A percentile compares a stretch with the other conserved stretches of the same genome.
Conservation (phyloP, 2,888 invertebrate species). For the Micoletzkya japonica region DNA sequence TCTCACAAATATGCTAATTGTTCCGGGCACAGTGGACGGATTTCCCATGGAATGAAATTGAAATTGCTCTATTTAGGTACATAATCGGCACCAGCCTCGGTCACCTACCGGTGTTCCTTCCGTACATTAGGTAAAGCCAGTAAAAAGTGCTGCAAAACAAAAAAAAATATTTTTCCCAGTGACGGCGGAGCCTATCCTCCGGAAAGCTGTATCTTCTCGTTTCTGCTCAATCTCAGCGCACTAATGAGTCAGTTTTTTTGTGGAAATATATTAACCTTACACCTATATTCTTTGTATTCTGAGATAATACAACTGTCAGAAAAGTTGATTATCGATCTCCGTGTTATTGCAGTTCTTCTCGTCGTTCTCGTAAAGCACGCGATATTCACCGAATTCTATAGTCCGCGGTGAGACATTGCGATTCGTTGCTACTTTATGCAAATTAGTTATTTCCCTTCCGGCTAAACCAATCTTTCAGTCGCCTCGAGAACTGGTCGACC, state of each 20-base stretch:
- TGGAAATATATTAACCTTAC: neutral
- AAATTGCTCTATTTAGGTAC: too few relatives aligned
- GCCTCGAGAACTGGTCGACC: slow-evolving; percentile 2
- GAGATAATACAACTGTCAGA: too few relatives aligned
- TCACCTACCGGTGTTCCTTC: slow-evolving; percentile 1
- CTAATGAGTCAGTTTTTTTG: slow-evolving; percentile 1
- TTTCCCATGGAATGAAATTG: too few relatives aligned
- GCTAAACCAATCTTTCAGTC: slow-evolving; percentile 3
- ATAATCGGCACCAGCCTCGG: slow-evolving; percentile 4
- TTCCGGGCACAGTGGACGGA: too few relatives aligned
- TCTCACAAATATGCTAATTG: too few relatives aligned
- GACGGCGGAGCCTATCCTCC: slow-evolving; percentile 21
- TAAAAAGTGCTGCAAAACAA: neutral
- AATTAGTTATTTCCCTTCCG: too few relatives aligned
- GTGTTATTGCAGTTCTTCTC: slow-evolving; percentile 2
- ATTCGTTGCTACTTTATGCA: neutral
- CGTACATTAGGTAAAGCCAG: slow-evolving; percentile 11
- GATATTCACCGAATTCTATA: slow-evolving; percentile 10
- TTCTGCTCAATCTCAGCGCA: slow-evolving; percentile 5
- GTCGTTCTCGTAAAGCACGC: neutral
- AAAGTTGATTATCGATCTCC: too few relatives aligned
- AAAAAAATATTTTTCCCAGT: neutral
- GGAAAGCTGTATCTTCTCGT: slow-evolving; percentile 1
- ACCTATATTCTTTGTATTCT: neutral
- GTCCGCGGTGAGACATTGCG: neutral